Evolutionary conservation across 2,888 invertebrate species (phyloP).

Genomic region (Conomelus anceps): DNA sequence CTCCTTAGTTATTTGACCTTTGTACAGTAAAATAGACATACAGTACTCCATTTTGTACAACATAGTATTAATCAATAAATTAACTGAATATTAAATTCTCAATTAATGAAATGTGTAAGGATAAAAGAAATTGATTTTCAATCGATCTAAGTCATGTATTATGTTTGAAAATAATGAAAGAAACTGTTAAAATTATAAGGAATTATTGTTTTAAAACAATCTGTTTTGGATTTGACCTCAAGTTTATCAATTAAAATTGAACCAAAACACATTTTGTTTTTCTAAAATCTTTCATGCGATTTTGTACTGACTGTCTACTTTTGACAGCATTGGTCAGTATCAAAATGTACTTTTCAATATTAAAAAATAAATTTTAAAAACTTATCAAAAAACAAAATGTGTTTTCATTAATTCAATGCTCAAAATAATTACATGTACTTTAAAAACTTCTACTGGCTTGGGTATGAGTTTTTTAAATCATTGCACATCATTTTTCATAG

Average conservation of each 20-base stretch:
- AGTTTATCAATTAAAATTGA: not conserved
- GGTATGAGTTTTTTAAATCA: not conserved
- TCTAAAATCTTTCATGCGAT: not conserved
- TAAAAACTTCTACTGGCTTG: not conserved
- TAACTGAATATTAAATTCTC: too few species aligned
- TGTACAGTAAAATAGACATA: too few species aligned
- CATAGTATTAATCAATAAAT: too few species aligned
- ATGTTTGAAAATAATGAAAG: too few species aligned
- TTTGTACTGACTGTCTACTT: not conserved
- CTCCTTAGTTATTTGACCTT: too few species aligned
- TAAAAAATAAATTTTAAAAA: conserved; percentile 8
- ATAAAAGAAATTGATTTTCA: too few species aligned
- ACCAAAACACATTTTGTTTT: conserved; percentile 5
- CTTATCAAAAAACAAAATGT: conserved; percentile 7
- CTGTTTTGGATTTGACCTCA: not conserved
- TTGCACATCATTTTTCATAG: conserved; percentile 36
- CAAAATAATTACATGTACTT: too few species aligned
- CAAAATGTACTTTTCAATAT: not conserved
- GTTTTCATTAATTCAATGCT: not conserved
- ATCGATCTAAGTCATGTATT: too few species aligned
- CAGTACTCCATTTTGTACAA: too few species aligned
- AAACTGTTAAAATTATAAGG: not conserved
- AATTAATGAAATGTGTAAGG: too few species aligned
- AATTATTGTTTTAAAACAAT: not conserved
- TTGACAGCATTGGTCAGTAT: not conserved